These are phyloP conservation scores for Hormiphora californensis DNA, from an alignment of 37 sponge, comb jelly and placozoan genomes.

Conservation along the genomic window DNA sequence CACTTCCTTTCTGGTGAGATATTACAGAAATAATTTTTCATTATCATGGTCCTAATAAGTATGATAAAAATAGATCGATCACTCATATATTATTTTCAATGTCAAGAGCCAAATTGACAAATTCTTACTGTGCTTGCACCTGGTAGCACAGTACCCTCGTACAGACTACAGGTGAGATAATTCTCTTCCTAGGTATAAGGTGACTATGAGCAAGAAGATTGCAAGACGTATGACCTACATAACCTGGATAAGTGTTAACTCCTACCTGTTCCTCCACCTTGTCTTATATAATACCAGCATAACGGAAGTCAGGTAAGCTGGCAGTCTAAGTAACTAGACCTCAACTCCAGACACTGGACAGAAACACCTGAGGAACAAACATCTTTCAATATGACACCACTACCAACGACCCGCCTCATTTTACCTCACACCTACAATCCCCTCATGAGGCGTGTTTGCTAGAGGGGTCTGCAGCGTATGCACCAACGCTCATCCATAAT, in stretches of 20 bases:
- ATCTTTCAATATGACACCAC: too few relatives aligned
- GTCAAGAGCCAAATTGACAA: too few relatives aligned
- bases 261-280: not conserved
- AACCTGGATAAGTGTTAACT: not conserved
- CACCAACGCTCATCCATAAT: too few relatives aligned
- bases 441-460: too few relatives aligned
- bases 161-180: not conserved
- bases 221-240: slow-evolving; percentile 6
- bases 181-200: not conserved
- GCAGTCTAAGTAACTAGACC: not conserved
- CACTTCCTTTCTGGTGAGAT: not conserved
- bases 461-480: too few relatives aligned
- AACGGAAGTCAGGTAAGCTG: not conserved
- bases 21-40: too few relatives aligned
- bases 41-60: too few relatives aligned
- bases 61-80: too few relatives aligned
- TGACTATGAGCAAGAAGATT: not conserved
- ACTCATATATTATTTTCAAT: too few relatives aligned
- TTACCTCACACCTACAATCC: too few relatives aligned
- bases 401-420: too few relatives aligned
- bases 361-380: not conserved
- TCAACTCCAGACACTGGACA: not conserved
- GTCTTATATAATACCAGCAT: not conserved
- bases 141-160: not conserved
- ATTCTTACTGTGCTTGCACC: too few relatives aligned